Evolutionary conservation across 2,888 invertebrate species (phyloP), one percentile per base, ranked within the genome.

Genomic region (Seira ritae): DNA sequence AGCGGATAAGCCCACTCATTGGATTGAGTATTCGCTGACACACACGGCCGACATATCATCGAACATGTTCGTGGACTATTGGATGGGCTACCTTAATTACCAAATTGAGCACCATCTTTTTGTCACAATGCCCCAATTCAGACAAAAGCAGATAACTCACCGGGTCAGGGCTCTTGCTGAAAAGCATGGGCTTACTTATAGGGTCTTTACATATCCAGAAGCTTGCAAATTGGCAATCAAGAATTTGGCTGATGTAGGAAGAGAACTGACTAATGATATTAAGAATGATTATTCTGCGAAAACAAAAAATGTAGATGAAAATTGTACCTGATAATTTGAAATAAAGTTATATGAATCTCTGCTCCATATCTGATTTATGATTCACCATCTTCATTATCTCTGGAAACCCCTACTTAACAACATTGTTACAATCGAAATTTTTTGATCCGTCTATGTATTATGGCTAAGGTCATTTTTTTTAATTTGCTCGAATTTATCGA

Each of bases 51-150:
- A 86, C 68, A 71, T 86, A 8, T 19, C 73, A 66, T 73, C 83
- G 2, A 80, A 80, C 0, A 60, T 80, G 60, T 79, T 80, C 46
- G 65, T 67, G 0, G 77, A 85, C 50, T 85, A 74, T 19, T 85
- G 77, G 77, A 84, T 84, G 84, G 84, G 85, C 15, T 80, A 82
- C 55, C 66, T 87, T 8, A 86, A 86, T 60, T 80, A 71, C 17
- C 86, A 86, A 70, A 81, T 86, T 23, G 86, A 86, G 60, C 86
- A 87, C 50, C 87, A 85, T 66, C 46, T 87, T 0, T 85, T 87
- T 66, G 85, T 85, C 0, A 83, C 85, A 0, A 84, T 87, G 84
- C 85, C 87, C n/a, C 84, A 86, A 42, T 86, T 83, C 62, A 65
- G 69, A 20, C 80, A 77, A 42, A 68, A 73, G 12, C 23, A 65